Conservation (phyloP, 2,797 vertebrate species). For the Phoebastria nigripes region DNA sequence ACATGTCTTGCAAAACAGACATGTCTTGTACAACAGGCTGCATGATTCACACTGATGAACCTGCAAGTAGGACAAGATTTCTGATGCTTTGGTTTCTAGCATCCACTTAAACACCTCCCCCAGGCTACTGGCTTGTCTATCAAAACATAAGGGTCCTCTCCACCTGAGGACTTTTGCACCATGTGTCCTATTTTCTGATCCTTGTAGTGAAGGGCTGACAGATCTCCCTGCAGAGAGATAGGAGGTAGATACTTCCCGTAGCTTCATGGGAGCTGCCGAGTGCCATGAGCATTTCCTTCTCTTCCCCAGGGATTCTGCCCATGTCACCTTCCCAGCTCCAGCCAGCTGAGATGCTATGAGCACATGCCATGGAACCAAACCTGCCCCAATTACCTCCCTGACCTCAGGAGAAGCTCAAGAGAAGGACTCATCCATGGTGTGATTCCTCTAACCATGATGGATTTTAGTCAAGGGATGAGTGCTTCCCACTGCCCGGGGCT, state of each 20-base stretch:
- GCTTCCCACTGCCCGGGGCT: not conserved
- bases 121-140: not conserved
- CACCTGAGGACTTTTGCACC: not conserved
- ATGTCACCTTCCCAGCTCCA: not conserved
- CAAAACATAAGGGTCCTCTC: not conserved
- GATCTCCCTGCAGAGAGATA: not conserved
- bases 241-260: not conserved
- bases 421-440: not conserved
- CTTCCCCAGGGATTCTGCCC: not conserved
- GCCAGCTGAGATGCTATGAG: not conserved
- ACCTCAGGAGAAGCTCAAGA: not conserved
- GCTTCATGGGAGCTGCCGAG: not conserved
- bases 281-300: not conserved
- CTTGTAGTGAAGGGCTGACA: not conserved
- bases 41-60: constrained; percentile 16
- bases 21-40: constrained; percentile 7
- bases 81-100: not conserved
- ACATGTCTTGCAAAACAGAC: constrained; percentile 2
- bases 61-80: not conserved
- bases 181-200: not conserved
- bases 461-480: constrained; percentile 4
- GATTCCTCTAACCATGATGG: not conserved
- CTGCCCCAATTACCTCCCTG: not conserved
- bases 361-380: not conserved
- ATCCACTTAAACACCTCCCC: not conserved